These are phyloP conservation scores for Aporrectodea caliginosa DNA, from an alignment of 1,140 invertebrate species.

Conservation along the genomic window DNA sequence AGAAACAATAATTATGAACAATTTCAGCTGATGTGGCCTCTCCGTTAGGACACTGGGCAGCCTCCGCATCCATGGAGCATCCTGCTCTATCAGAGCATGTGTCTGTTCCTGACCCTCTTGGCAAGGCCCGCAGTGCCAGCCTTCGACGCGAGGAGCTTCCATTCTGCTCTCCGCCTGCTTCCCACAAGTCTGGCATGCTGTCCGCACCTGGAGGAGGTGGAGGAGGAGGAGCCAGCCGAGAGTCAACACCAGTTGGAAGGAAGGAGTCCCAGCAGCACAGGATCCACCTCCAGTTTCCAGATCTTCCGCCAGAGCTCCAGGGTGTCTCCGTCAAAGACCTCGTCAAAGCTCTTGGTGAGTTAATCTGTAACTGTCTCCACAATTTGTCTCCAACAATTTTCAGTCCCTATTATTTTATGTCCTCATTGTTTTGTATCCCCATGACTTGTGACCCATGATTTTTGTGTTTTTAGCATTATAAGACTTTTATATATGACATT, in stretches of 20 bases:
- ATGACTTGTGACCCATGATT: too few species aligned
- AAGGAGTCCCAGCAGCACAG: constrained; percentile 56
- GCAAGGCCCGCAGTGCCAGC: background rate
- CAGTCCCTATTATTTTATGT: too few species aligned
- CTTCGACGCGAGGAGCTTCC: background rate
- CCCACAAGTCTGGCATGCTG: background rate
- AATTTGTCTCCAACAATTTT: too few species aligned
- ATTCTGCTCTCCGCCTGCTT: background rate
- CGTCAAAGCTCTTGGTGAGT: constrained; percentile 69
- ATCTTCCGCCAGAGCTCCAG: constrained; percentile 64
- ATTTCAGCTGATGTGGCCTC: background rate
- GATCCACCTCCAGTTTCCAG: constrained; percentile 47
- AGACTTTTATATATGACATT: too few species aligned
- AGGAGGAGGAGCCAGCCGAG: background rate
- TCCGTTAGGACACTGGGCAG: background rate
- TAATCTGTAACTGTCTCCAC: too few species aligned
- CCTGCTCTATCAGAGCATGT: background rate
- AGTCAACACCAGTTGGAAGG: background rate
- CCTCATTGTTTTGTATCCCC: too few species aligned
- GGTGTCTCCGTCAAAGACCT: constrained; percentile 75
- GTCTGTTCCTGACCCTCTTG: background rate
- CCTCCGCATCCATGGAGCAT: background rate
- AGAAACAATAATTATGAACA: too few species aligned
- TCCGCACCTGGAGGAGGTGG: too few species aligned
- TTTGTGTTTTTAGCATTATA: too few species aligned